These are phyloP conservation scores for Mesitornis unicolor DNA, from an alignment of 2,113 vertebrate genomes.

Conservation along the genomic window DNA sequence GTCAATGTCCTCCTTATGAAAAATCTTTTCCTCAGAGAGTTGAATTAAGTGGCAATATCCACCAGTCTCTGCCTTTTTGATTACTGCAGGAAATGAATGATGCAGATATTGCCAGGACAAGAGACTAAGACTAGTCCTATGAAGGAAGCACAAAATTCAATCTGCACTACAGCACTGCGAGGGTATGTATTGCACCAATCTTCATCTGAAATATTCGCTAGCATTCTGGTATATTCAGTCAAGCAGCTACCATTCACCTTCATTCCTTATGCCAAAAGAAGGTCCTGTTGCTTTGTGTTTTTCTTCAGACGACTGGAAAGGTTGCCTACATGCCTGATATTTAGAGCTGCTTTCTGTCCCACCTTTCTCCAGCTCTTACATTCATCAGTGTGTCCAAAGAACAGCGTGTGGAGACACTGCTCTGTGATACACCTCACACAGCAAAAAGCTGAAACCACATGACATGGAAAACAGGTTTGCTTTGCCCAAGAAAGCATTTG, in stretches of 20 bases:
- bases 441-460: too few relatives aligned
- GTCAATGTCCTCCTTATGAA: background rate
- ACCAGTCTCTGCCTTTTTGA: background rate
- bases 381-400: too few relatives aligned
- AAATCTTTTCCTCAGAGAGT: background rate
- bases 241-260: too few relatives aligned
- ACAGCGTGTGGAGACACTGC: too few relatives aligned
- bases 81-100: background rate
- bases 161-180: fast-evolving
- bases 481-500: background rate
- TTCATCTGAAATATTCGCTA: background rate
- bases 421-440: too few relatives aligned
- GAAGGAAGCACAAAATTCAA: background rate
- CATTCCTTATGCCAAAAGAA: too few relatives aligned
- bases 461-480: background rate
- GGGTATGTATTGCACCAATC: background rate
- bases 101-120: background rate
- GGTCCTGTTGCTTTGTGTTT: too few relatives aligned
- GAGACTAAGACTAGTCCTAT: background rate
- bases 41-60: background rate
- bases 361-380: too few relatives aligned
- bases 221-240: too few relatives aligned
- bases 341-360: too few relatives aligned
- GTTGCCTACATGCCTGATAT: too few relatives aligned
- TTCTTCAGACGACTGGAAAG: too few relatives aligned